Conservation (phyloP, 2,797 vertebrate genomes). For the Benthosema pterotum region DNA sequence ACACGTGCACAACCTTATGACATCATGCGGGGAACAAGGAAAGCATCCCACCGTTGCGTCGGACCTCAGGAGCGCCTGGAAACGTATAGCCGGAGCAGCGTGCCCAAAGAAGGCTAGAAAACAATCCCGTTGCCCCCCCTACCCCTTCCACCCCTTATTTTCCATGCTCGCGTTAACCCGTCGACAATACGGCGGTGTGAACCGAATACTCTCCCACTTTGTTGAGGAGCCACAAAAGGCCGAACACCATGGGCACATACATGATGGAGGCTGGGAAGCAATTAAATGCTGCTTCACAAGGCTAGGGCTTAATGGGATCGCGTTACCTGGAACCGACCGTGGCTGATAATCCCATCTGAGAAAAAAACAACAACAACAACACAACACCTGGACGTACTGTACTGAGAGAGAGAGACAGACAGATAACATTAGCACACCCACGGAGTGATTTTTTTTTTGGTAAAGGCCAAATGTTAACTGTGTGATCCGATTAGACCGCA, state of each 20-base stretch:
- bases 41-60: constrained; percentile 16
- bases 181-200: constrained; percentile 50
- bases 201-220: constrained; percentile 59
- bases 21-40: constrained; percentile 36
- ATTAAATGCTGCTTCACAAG: constrained; percentile 55
- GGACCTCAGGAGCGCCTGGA: constrained; percentile 16
- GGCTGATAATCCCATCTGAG: constrained; percentile 36
- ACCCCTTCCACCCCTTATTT: too few relatives aligned
- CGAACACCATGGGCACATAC: constrained; percentile 15
- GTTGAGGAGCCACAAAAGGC: constrained; percentile 42
- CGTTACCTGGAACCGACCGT: constrained; percentile 48
- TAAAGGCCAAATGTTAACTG: neutral
- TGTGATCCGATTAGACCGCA: neutral
- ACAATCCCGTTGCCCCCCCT: constrained; percentile 50
- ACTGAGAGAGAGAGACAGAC: constrained; percentile 10
- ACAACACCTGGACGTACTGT: constrained; percentile 4
- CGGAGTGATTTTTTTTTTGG: too few relatives aligned
- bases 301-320: constrained; percentile 54
- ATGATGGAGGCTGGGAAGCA: constrained; percentile 59
- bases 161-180: constrained; percentile 49
- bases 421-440: constrained; percentile 1
- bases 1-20: constrained; percentile 29
- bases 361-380: constrained; percentile 28
- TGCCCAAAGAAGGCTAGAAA: constrained; percentile 35
- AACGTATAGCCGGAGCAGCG: constrained; percentile 31